phyloP scores from a whole-genome alignment of 2,888 invertebrate species.

The Drosophila meridionalis region DNA sequence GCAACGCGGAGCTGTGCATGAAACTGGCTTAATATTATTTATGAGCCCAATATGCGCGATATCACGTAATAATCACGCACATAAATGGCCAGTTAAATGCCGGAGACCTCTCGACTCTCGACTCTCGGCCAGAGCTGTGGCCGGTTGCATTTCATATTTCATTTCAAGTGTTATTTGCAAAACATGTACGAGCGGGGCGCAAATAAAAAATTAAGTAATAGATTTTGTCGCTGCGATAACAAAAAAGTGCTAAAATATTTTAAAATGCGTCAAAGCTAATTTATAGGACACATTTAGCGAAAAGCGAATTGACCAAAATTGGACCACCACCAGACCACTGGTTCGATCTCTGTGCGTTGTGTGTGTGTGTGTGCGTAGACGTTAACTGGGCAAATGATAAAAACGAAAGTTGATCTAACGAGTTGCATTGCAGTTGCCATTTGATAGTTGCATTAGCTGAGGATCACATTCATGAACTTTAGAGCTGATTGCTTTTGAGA shows the following conservation, averaged over 20 bases:
- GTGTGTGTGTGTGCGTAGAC: constrained; percentile 1
- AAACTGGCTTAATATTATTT: constrained; percentile 79
- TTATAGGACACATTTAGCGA: constrained; percentile 62
- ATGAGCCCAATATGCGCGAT: constrained; percentile 75
- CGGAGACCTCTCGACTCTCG: constrained; percentile 46
- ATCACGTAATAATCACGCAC: constrained; percentile 81
- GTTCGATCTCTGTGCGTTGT: neutral
- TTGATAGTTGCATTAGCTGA: neutral
- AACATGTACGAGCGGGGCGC: constrained; percentile 66
- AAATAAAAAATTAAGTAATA: constrained; percentile 80
- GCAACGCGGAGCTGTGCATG: constrained; percentile 19
- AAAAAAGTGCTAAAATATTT: constrained; percentile 83
- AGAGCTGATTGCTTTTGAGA: no score
- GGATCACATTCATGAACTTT: constrained; percentile 4
- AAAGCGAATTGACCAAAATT: constrained; percentile 54
- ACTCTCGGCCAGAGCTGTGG: constrained; percentile 18
- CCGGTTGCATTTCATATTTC: constrained; percentile 78
- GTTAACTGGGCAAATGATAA: constrained; percentile 23
- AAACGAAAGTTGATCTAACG: constrained; percentile 56
- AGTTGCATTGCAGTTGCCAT: constrained; percentile 18
- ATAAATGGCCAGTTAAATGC: constrained; percentile 78
- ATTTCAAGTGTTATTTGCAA: constrained; percentile 75
- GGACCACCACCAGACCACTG: constrained; percentile 56
- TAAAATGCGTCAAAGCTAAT: constrained; percentile 73
- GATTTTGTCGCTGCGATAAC: constrained; percentile 79